Evolutionary conservation across 2,113 vertebrate genomes (phyloP), one percentile per base, ranked within the genome.

Genomic region (Sebastes schlegelii): DNA sequence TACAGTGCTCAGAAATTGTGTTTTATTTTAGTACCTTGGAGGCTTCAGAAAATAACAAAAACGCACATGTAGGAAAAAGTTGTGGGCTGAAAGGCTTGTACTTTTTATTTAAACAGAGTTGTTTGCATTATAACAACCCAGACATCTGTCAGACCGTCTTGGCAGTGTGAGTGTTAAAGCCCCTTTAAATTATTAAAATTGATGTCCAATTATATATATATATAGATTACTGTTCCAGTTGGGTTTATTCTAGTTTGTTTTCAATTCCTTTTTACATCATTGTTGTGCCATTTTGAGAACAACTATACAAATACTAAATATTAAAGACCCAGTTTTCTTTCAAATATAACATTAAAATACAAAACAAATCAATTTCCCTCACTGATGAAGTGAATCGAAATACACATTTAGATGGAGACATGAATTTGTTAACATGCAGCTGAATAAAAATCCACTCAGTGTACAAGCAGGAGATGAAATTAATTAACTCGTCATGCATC

Each of bases 341-440:
- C 9, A 21, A 6, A 42, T 67, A 54, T 2, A 48, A 43, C 34
- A 13, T n/a, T 7, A 62, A 21, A 68, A 21, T 23, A 77, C n/a
- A 73, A 19, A 42, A 63, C 21, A 48, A 75, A 74, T 72, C 2
- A 55, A 21, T 74, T 72, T 62, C 55, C 26, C 26, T 58, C 12
- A 17, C 21, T 43, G 45, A 42, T 55, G 48, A 80, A 80, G 52
- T 71, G 60, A 52, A 54, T 65, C 13, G 7, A 72, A 72, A 58
- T 3, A 71, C 45, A 80, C 6, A 67, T 84, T 60, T 17, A 58
- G 61, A 76, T 8, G 23, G 55, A 73, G 21, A 55, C 8, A 21
- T 63, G 54, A 17, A 42, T 77, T 48, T 21, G 64, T 77, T 49
- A 61, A 11, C 0, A 2, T 19, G 12, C 58, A 69, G 40, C 19